phyloP scores from a whole-genome alignment of 2,888 invertebrate species.

The Acanthosoma haemorrhoidale region DNA sequence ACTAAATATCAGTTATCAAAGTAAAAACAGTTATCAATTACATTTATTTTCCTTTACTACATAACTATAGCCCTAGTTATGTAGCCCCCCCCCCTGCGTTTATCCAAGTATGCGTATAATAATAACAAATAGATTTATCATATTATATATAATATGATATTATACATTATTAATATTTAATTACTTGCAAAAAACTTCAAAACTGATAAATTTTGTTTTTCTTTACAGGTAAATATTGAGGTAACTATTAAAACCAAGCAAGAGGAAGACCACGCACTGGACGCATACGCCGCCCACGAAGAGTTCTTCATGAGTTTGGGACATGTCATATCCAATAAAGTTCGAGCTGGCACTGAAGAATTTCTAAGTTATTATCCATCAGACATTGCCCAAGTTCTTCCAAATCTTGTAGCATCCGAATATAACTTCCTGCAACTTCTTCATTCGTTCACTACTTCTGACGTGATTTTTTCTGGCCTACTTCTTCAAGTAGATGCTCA shows the following conservation, averaged over 20 bases:
- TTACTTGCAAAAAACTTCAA: too few species aligned
- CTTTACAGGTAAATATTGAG: neutral
- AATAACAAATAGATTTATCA: too few species aligned
- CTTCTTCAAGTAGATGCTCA: neutral
- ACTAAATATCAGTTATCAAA: too few species aligned
- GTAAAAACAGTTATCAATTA: too few species aligned
- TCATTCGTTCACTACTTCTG: neutral
- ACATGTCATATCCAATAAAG: neutral
- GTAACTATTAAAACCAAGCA: neutral
- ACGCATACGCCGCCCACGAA: conserved; percentile 9
- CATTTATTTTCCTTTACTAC: too few species aligned
- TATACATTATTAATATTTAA: too few species aligned
- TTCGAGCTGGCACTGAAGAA: neutral
- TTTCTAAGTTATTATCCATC: neutral
- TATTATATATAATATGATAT: too few species aligned
- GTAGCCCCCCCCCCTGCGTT: too few species aligned
- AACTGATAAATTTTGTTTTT: neutral
- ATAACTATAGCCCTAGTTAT: too few species aligned
- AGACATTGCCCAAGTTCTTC: neutral
- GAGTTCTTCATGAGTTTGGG: neutral
- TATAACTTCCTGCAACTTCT: neutral
- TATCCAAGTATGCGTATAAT: too few species aligned
- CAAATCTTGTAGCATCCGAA: neutral
- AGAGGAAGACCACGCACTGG: neutral
- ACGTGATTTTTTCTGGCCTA: neutral